Evolutionary conservation across 2,113 vertebrate genomes (phyloP), one percentile per base, ranked within the genome.

Genomic region (Psilopsiagon aurifrons): DNA sequence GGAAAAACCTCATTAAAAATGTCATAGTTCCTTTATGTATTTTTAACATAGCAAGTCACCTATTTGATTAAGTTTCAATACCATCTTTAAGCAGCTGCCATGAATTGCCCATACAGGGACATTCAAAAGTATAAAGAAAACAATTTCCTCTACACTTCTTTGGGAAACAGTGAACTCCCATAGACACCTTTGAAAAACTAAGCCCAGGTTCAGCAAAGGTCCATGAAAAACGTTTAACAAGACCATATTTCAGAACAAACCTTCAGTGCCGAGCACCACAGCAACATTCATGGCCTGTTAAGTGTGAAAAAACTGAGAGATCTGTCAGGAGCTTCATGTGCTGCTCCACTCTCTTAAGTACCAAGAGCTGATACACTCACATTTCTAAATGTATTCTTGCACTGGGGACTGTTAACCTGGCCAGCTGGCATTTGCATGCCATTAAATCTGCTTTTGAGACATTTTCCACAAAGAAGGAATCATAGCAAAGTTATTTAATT

Each of bases 1-100:
- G 46, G 75, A 91, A 87, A 95, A 91, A 17, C 9, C 54, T 95
- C 63, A 85, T 83, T 90, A 86, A 83, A 94, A 60, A 77, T 77
- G 37, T 85, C 63, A 46, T 57, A 35, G 44, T 46, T 87, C 78
- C 63, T 90, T 91, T 70, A 91, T 46, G n/a, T 69, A 69, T 90
- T 91, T 93, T 94, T 80, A 95, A 79, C 52, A 85, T 60, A 83
- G 59, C 54, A 63, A 90, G 37, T 77, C 3, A 0, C 23, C 67
- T 80, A 19, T 91, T 87, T 90, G 93, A 82, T 95, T 78, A 92
- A 82, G 41, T 57, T 91, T 69, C 74, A 76, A 71, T 55, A 33
- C 18, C 27, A 52, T 92, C 75, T 92, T 91, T 92, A 91, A 88
- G 64, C 35, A 92, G 60, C 43, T 92, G 51, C 43, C 46, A 41